These are phyloP conservation scores for Tachuris rubrigastra DNA, from an alignment of 2,113 vertebrate species.

Conservation along the genomic window DNA sequence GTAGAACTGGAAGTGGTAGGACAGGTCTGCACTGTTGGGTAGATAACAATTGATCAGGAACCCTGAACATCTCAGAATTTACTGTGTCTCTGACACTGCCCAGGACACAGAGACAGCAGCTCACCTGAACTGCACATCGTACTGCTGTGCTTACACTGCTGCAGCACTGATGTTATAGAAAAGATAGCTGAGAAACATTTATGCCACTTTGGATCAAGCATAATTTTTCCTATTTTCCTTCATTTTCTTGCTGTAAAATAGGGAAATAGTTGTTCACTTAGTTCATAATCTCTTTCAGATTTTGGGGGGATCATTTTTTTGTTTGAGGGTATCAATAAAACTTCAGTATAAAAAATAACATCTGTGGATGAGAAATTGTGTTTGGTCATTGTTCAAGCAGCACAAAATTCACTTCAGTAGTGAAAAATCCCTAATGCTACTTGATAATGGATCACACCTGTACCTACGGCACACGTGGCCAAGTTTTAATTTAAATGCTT, in stretches of 20 bases:
- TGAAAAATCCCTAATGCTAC: neutral
- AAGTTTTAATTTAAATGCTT: neutral
- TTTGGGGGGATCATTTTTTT: neutral
- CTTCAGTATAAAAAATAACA: neutral
- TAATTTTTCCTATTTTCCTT: neutral
- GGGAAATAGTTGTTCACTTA: neutral
- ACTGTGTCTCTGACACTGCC: neutral
- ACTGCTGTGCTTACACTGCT: neutral
- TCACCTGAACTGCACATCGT: neutral
- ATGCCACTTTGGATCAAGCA: neutral
- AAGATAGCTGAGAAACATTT: neutral
- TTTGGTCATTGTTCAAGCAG: neutral
- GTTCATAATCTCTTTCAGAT: neutral
- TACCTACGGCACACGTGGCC: neutral
- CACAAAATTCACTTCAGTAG: neutral
- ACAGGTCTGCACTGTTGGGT: neutral
- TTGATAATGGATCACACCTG: neutral
- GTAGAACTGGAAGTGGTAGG: neutral
- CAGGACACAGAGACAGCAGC: neutral
- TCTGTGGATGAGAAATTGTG: neutral
- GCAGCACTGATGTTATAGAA: neutral
- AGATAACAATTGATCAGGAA: neutral
- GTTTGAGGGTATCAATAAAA: neutral
- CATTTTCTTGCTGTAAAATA: neutral
- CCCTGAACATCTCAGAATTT: neutral